Conservation (phyloP, 2,888 invertebrate genomes). For the Athalia cordata region DNA sequence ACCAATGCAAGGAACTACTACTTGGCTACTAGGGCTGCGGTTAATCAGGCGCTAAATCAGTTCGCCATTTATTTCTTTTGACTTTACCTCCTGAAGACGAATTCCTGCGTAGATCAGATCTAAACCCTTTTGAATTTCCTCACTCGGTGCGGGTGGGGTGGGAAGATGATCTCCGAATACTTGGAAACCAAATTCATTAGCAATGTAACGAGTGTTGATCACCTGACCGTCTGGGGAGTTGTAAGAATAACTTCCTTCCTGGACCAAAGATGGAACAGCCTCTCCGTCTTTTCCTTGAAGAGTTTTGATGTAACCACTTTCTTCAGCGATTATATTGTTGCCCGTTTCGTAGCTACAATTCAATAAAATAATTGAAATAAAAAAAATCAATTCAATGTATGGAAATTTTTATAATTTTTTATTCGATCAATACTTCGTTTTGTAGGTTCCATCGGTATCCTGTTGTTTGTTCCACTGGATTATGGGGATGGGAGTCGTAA, state of each 20-base stretch:
- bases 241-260: conserved; percentile 87
- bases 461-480: conserved; percentile 89
- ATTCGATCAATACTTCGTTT: conserved; percentile 60
- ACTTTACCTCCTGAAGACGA: conserved; percentile 77
- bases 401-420: background rate
- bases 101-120: conserved; percentile 92
- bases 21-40: conserved; percentile 72
- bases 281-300: conserved; percentile 82
- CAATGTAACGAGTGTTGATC: conserved; percentile 86
- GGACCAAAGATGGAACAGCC: conserved; percentile 83
- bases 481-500: conserved; percentile 88
- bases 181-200: conserved; percentile 89
- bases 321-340: conserved; percentile 87
- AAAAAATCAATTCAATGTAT: background rate
- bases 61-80: too few species aligned
- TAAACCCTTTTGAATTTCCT: conserved; percentile 90
- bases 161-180: conserved; percentile 89
- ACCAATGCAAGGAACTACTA: conserved; percentile 33
- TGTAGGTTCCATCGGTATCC: conserved; percentile 88
- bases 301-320: conserved; percentile 84
- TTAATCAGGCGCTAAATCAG: conserved; percentile 58
- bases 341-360: conserved; percentile 86
- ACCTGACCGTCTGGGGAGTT: conserved; percentile 86
- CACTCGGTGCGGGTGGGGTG: conserved; percentile 88
- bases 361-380: background rate